Percentiles rank a stretch among this genome's conserved stretches.
Evolutionary conservation across 2,888 invertebrate genomes (phyloP).

Genomic region (Lasioglossum leucozonium): DNA sequence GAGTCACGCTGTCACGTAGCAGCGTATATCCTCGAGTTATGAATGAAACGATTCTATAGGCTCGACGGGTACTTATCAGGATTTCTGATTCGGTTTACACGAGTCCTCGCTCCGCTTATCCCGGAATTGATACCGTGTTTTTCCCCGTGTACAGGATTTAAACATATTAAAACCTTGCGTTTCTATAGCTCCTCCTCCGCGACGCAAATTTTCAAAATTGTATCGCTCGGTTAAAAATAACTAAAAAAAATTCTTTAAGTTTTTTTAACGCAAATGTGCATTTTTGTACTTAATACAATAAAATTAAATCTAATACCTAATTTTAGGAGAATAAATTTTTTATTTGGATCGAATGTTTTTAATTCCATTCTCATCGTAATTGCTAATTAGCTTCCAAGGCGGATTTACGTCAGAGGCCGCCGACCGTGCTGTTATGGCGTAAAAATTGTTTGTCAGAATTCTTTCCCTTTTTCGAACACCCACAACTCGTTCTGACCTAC

Average conservation of each 20-base stretch:
- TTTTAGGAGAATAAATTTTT: neutral
- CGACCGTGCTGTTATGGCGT: neutral
- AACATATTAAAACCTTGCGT: neutral
- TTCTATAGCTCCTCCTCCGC: neutral
- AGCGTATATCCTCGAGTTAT: slow-evolving; percentile 45
- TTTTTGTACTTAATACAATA: too few species aligned
- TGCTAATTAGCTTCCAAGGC: neutral
- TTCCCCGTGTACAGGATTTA: neutral
- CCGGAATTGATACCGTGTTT: neutral
- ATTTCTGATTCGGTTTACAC: slow-evolving; percentile 39
- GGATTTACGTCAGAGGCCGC: neutral
- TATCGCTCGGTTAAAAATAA: neutral
- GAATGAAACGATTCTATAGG: slow-evolving; percentile 57
- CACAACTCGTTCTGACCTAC: neutral
- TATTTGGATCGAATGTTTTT: neutral
- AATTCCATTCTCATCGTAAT: neutral
- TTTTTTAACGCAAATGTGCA: neutral
- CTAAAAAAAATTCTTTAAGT: neutral
- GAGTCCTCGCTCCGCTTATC: slow-evolving; percentile 22
- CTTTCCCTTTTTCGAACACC: neutral
- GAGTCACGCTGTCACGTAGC: slow-evolving; percentile 42
- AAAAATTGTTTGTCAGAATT: neutral
- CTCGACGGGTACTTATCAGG: slow-evolving; percentile 38
- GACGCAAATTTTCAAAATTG: neutral
- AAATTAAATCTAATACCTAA: neutral